Evolutionary conservation across 2,113 vertebrate species (phyloP).

Genomic region (Phodopus roborovskii): DNA sequence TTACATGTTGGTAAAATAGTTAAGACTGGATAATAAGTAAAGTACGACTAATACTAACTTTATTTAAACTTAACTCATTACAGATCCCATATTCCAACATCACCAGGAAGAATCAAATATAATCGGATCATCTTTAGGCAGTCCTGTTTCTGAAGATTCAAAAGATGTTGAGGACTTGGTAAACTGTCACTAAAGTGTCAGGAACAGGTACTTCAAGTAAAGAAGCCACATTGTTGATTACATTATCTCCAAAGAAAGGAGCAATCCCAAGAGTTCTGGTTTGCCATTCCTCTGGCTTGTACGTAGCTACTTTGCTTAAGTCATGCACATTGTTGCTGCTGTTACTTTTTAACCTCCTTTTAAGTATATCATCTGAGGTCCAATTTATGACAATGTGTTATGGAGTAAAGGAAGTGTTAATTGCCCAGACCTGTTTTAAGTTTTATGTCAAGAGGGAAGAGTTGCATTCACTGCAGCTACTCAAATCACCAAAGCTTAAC

Average conservation of each 20-base stretch:
- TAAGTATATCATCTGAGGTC: conserved; percentile 47
- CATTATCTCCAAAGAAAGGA: conserved; percentile 82
- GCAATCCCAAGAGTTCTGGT: conserved; percentile 49
- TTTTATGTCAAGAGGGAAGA: conserved; percentile 57
- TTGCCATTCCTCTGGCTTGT: conserved; percentile 72
- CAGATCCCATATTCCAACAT: conserved; percentile 96
- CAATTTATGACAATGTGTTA: conserved; percentile 44
- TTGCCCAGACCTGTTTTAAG: conserved; percentile 35
- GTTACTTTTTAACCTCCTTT: conserved; percentile 78
- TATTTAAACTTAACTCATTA: conserved; percentile 64
- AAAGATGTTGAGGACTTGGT: conserved; percentile 89
- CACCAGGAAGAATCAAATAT: conserved; percentile 92
- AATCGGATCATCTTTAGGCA: conserved; percentile 87
- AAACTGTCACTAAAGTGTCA: conserved; percentile 84
- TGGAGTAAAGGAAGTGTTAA: conserved; percentile 38
- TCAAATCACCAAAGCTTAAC: conserved; percentile 63
- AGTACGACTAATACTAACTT: conserved; percentile 44
- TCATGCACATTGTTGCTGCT: conserved; percentile 74
- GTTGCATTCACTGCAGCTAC: conserved; percentile 49
- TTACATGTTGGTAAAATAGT: conserved; percentile 15
- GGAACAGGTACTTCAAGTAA: conserved; percentile 65
- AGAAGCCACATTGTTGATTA: conserved; percentile 73
- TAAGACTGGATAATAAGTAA: background rate
- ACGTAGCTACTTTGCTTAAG: conserved; percentile 62
- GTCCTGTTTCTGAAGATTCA: conserved; percentile 87